Conservation (phyloP, 2,888 invertebrate genomes). For the Operophtera brumata region DNA sequence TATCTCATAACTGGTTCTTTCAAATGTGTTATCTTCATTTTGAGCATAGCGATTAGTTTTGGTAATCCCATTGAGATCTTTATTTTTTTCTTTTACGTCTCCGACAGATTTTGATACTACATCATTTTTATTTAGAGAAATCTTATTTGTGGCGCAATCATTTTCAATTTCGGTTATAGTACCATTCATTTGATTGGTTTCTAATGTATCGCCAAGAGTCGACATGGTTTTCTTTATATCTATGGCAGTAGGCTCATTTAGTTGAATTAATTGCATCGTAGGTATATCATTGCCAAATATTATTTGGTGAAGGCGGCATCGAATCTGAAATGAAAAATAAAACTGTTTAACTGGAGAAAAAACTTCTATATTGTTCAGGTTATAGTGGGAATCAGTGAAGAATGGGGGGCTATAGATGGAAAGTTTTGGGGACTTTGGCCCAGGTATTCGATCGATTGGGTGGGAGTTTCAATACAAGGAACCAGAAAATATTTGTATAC, state of each 20-base stretch:
- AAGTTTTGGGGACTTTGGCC: no score
- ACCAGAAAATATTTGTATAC: no score
- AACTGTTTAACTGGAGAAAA: neutral
- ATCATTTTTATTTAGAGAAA: slow-evolving; percentile 4
- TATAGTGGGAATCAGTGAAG: no score
- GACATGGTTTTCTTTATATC: slow-evolving; percentile 61
- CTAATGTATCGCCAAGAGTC: slow-evolving; percentile 41
- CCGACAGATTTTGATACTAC: neutral
- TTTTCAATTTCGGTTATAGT: slow-evolving; percentile 39
- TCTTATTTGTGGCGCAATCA: slow-evolving; percentile 23
- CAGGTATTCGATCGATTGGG: no score
- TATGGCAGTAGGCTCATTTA: slow-evolving; percentile 47
- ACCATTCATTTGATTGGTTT: slow-evolving; percentile 31
- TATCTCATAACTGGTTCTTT: neutral
- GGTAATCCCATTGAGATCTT: slow-evolving; percentile 16
- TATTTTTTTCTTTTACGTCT: slow-evolving; percentile 24
- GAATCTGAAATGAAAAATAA: slow-evolving; percentile 48
- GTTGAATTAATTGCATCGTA: slow-evolving; percentile 73
- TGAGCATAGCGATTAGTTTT: slow-evolving; percentile 20
- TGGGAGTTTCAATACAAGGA: no score
- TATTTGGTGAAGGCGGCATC: slow-evolving; percentile 35
- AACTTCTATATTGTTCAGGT: no score
- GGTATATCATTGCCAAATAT: slow-evolving; percentile 51
- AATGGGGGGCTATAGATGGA: no score
- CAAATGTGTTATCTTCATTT: slow-evolving; percentile 1